Evolutionary conservation across 2,797 vertebrate genomes (phyloP), one percentile per base, ranked within the genome.

Genomic region (Muraenolepis orangiensis): DNA sequence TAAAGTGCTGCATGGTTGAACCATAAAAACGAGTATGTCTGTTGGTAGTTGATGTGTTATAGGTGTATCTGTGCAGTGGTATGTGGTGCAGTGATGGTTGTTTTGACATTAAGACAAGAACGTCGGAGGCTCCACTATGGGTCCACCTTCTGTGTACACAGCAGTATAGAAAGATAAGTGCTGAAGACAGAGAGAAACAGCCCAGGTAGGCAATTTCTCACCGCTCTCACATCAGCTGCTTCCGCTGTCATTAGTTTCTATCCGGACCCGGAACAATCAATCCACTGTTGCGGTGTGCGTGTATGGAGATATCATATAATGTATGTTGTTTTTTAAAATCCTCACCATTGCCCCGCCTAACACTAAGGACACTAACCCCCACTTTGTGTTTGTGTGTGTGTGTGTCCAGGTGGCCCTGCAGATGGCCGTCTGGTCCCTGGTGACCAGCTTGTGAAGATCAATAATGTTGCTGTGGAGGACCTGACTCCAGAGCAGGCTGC

Each of bases 361-460:
- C 66, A 67, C 66, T 67, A 6, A 31, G 66, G 66, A 67, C 66
- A 67, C 18, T 64, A 64, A 64, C 57, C 40, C 40, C 2, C 6
- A n/a, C n/a, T n/a, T n/a, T 91, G 84, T 87, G 77, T 86, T 30
- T 75, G 57, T 78, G 80, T 78, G 75, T 87, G 79, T 90, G 79
- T 91, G 84, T 87, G 75, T 87, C 76, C 88, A 93, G 91, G 90
- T 85, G 91, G 91, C 79, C 91, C 91, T 70, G 91, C 91, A 84
- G 92, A 93, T 83, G 91, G 93, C 2, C 89, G 90, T 74, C 87
- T 93, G 31, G 71, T 96, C 85, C 94, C 95, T 0, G 96, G 96
- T 0, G 98, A 99, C 89, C 97, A 96, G 85, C 92, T 98, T 31
- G 89, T 98, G 82, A 93, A 88, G 75, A 96, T 99, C 93, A 98